Conservation (phyloP, 2,113 vertebrate genomes). For the Acrocephalus kingi region DNA sequence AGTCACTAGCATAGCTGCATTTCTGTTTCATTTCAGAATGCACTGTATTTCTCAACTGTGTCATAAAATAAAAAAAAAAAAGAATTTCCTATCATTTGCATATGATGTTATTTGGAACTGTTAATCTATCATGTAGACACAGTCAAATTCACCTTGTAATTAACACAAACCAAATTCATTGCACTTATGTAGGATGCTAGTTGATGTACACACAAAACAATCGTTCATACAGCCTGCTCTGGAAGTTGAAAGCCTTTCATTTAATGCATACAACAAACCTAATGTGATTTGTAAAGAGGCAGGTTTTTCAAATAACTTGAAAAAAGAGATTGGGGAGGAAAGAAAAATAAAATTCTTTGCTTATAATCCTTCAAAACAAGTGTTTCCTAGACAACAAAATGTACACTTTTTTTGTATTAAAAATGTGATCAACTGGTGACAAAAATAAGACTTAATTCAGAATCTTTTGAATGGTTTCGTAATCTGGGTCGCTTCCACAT, state of each 20-base stretch:
- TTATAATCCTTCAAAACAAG: background rate
- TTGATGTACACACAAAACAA: background rate
- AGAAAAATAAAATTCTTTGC: background rate
- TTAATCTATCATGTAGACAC: conserved; percentile 25
- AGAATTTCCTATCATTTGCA: conserved; percentile 6
- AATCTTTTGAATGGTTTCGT: background rate
- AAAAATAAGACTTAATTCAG: background rate
- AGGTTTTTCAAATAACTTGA: background rate
- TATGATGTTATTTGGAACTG: background rate
- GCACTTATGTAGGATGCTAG: background rate
- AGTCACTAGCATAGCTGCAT: background rate
- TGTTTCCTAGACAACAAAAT: background rate
- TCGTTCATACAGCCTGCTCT: background rate
- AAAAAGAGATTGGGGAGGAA: background rate
- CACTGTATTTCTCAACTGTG: background rate
- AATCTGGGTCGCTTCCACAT: background rate
- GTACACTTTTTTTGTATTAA: background rate
- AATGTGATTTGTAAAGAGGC: conserved; percentile 22
- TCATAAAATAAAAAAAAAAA: background rate
- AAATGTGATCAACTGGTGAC: background rate
- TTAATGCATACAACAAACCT: conserved; percentile 15
- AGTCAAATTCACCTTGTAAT: conserved; percentile 45
- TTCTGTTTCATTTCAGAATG: background rate
- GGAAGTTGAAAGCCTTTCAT: conserved; percentile 23
- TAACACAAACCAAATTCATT: conserved; percentile 23